These are phyloP conservation scores for Osmerus mordax DNA, from an alignment of 2,113 vertebrate genomes.

Conservation along the genomic window DNA sequence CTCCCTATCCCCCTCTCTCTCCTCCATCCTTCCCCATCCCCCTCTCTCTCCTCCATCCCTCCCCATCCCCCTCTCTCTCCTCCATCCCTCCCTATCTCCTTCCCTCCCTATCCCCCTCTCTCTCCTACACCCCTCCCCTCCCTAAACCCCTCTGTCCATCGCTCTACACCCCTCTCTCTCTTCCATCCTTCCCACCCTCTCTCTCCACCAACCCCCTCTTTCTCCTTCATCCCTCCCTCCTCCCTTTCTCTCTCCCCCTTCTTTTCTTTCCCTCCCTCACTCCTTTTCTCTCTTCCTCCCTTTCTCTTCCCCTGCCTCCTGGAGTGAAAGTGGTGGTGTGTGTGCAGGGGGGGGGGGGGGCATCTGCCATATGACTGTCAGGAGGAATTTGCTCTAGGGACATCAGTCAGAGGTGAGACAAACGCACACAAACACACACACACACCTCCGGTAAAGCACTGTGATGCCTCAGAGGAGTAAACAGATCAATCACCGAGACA, in stretches of 20 bases:
- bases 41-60: background rate
- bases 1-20: background rate
- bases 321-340: too few relatives aligned
- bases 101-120: background rate
- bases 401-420: too few relatives aligned
- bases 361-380: background rate
- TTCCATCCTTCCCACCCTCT: background rate
- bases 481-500: background rate
- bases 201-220: background rate
- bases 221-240: background rate
- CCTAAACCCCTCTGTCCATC: background rate
- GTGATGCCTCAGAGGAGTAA: too few relatives aligned
- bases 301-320: background rate
- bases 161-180: background rate
- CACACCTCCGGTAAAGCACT: background rate
- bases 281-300: background rate
- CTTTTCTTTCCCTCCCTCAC: background rate
- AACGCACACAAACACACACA: background rate
- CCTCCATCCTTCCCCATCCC: background rate
- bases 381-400: background rate
- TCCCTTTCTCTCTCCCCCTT: background rate
- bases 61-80: too few relatives aligned
- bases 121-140: background rate
- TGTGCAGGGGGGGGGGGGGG: too few relatives aligned
- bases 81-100: background rate